phyloP scores from a whole-genome alignment of 2,888 invertebrate genomes.

The Saturnia pavonia region DNA sequence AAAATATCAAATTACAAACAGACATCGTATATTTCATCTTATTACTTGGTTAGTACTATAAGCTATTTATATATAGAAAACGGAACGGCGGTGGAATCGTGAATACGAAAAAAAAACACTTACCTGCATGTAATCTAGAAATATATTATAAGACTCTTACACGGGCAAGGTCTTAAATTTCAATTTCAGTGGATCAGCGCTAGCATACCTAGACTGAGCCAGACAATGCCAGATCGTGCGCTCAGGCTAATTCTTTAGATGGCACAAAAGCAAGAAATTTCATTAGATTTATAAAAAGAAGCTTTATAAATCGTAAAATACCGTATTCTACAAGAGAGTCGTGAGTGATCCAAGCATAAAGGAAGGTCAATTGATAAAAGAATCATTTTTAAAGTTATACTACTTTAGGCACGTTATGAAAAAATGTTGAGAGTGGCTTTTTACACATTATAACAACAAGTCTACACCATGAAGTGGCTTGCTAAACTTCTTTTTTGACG shows the following conservation, averaged over 20 bases:
- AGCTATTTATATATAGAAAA: neutral
- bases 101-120: neutral
- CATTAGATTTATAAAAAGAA: conserved; percentile 28
- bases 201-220: conserved; percentile 44
- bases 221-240: conserved; percentile 47
- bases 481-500: too few species aligned
- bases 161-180: conserved; percentile 65
- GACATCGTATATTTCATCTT: neutral
- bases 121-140: conserved; percentile 8
- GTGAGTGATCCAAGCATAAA: neutral
- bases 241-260: conserved; percentile 49
- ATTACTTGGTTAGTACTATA: neutral
- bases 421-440: neutral
- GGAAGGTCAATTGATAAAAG: neutral
- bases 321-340: conserved; percentile 8
- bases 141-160: conserved; percentile 25
- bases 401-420: too few species aligned
- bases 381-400: neutral
- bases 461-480: neutral
- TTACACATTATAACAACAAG: too few species aligned
- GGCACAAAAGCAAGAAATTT: conserved; percentile 39
- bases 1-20: neutral
- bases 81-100: neutral
- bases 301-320: neutral
- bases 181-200: conserved; percentile 69